Evolutionary conservation across 2,797 vertebrate species (phyloP).

Genomic region (Champsocephalus gunnari): DNA sequence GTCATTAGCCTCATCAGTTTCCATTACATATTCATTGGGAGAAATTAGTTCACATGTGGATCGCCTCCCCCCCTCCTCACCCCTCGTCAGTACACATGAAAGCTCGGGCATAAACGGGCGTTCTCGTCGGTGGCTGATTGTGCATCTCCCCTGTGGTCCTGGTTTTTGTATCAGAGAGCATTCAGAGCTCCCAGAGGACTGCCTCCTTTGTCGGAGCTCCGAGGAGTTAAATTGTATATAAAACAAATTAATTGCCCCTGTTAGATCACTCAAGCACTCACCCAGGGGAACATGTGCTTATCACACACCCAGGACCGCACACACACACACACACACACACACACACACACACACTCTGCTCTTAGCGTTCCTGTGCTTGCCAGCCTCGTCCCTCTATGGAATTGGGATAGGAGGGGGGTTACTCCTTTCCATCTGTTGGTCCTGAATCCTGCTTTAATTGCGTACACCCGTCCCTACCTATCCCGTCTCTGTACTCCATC

Average conservation of each 20-base stretch:
- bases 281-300: constrained; percentile 84
- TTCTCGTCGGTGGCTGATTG: constrained; percentile 65
- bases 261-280: constrained; percentile 83
- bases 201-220: constrained; percentile 74
- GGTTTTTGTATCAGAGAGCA: constrained; percentile 80
- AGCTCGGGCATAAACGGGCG: constrained; percentile 62
- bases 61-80: constrained; percentile 6
- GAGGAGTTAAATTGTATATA: constrained; percentile 84
- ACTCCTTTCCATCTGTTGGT: constrained; percentile 82
- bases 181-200: constrained; percentile 81
- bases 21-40: constrained; percentile 73
- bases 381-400: constrained; percentile 67
- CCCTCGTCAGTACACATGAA: constrained; percentile 67
- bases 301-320: constrained; percentile 67
- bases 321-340: too few relatives aligned
- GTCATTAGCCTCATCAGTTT: constrained; percentile 74
- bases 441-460: constrained; percentile 70
- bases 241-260: constrained; percentile 87
- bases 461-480: constrained; percentile 49
- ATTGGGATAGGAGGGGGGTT: constrained; percentile 37
- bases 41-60: constrained; percentile 72
- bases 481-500: constrained; percentile 71
- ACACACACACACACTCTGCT: constrained; percentile 43
- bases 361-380: constrained; percentile 77
- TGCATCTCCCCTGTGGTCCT: constrained; percentile 76